These are phyloP conservation scores for Plectus sambesii DNA, from an alignment of 1,140 invertebrate species.

Conservation along the genomic window DNA sequence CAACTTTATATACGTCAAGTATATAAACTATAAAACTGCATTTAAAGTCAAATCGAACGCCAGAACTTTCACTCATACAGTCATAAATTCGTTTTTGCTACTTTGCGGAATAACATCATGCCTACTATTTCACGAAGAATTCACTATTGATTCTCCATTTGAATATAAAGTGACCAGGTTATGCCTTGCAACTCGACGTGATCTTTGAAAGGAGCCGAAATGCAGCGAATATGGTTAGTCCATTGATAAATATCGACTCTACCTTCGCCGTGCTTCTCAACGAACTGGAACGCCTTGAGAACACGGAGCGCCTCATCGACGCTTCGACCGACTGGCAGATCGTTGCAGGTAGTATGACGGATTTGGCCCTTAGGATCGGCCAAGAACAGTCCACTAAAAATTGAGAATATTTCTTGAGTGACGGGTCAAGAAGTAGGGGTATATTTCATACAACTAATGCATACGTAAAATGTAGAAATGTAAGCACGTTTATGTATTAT, in stretches of 20 bases:
- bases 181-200: too few relatives aligned
- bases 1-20: conserved; percentile 3
- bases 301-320: conserved; percentile 79
- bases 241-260: background rate
- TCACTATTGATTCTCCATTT: too few relatives aligned
- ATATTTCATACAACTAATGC: background rate
- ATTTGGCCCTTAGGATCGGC: conserved; percentile 60
- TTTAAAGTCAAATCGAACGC: conserved; percentile 12
- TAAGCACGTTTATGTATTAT: conserved; percentile 5
- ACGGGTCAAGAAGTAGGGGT: conserved; percentile 1
- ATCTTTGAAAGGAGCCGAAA: too few relatives aligned
- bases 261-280: conserved; percentile 78
- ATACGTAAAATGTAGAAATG: too few relatives aligned
- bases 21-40: background rate
- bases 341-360: conserved; percentile 53
- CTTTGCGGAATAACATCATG: too few relatives aligned
- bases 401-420: conserved; percentile 3
- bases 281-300: conserved; percentile 81
- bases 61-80: conserved; percentile 14
- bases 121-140: conserved; percentile 1
- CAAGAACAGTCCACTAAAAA: conserved; percentile 49
- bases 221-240: too few relatives aligned
- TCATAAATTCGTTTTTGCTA: too few relatives aligned
- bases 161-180: too few relatives aligned
- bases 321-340: conserved; percentile 79